A percentile compares a stretch with the other conserved stretches of the same genome.
phyloP scores from a whole-genome alignment of 2,113 vertebrate species.

The Baryphthengus martii region DNA sequence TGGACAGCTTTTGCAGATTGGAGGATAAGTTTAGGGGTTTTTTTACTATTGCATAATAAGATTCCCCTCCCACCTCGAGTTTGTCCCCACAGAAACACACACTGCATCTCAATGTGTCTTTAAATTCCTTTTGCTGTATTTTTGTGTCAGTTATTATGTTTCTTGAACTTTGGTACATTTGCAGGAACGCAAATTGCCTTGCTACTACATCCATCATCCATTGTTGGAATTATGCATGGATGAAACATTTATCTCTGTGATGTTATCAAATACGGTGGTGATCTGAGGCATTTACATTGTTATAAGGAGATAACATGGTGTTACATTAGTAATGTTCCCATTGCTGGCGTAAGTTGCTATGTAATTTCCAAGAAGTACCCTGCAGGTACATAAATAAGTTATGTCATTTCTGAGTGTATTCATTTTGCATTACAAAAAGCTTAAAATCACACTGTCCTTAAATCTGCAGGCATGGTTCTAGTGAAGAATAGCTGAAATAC shows the following conservation, averaged over 20 bases:
- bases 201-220: background rate
- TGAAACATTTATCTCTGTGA: conserved; percentile 46
- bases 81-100: background rate
- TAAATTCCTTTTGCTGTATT: background rate
- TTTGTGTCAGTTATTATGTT: background rate
- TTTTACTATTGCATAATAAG: background rate
- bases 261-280: conserved; percentile 48
- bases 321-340: conserved; percentile 50
- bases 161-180: background rate
- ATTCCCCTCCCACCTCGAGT: background rate
- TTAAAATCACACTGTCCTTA: conserved; percentile 12
- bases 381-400: conserved; percentile 57
- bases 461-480: background rate
- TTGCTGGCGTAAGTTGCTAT: conserved; percentile 27
- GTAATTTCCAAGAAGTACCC: conserved; percentile 50
- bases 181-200: background rate
- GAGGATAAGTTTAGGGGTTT: background rate
- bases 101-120: background rate
- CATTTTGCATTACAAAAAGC: conserved; percentile 44
- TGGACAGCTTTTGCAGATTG: background rate
- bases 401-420: conserved; percentile 15
- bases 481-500: background rate
- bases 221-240: conserved; percentile 4
- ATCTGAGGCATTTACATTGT: conserved; percentile 50
- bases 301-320: conserved; percentile 46